Evolutionary conservation across 2,797 vertebrate genomes (phyloP), one percentile per base, ranked within the genome.

Genomic region (Poeciliopsis paucimaculata): DNA sequence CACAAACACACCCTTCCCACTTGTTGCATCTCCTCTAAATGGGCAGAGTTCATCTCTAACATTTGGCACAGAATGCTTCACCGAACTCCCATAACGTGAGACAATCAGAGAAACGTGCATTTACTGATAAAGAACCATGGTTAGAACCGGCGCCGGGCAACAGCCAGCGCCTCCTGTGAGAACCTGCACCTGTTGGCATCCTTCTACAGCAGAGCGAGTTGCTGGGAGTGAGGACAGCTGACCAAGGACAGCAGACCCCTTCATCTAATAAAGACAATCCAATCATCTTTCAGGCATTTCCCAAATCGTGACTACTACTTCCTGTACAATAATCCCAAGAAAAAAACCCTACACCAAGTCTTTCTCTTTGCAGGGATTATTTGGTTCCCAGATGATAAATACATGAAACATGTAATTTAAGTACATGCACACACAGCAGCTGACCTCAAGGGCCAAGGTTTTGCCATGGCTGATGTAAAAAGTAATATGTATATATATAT

Each of bases 171-270:
- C 85, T 92, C 85, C 81, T 80, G 86, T 51, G 86, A 89, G 79
- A 87, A 86, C 75, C 89, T 86, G 93, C 95, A 96, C 95, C 96
- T 96, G 96, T 94, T 94, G 93, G 82, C 90, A 94, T 93, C 89
- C 90, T 94, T 95, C 93, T 94, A 89, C 83, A 80, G 91, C 73
- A 53, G 70, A 75, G 64, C 55, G 79, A 47, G 64, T 71, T 64
- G 80, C 36, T 73, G 72, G 77, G 76, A 20, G 78, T 2, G 82
- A 82, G 83, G 90, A 92, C 95, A 95, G 95, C 94, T 96, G 95
- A 95, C 93, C 93, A 92, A 93, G 91, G 85, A 81, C 86, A 36
- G 73, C 43, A 60, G 15, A 77, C 55, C 80, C 83, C 83, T 78
- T 80, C 81, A 82, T 83, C 82, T 88, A 68, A 68, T 41, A 68